phyloP scores from a whole-genome alignment of 2,888 invertebrate species.

The Slavum lentiscoides region DNA sequence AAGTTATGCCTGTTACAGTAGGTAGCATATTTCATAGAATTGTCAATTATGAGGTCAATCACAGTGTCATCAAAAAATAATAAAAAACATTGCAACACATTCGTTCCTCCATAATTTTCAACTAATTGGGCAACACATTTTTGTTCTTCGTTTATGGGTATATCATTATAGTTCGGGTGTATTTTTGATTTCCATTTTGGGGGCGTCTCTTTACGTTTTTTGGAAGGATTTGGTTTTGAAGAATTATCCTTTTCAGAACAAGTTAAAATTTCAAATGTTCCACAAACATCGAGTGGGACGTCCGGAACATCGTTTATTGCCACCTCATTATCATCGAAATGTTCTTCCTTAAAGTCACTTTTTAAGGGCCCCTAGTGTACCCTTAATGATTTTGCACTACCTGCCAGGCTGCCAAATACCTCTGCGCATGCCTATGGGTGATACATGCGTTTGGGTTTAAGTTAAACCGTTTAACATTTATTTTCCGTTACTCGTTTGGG shows the following conservation, averaged over 20 bases:
- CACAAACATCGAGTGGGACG: neutral
- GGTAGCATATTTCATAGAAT: neutral
- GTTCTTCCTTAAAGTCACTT: no score
- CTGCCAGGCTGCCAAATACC: no score
- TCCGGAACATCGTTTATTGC: neutral
- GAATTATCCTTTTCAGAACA: neutral
- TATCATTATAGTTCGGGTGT: slow-evolving; percentile 8
- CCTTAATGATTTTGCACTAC: no score
- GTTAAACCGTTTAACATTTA: no score
- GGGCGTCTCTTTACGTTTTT: neutral
- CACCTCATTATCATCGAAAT: slow-evolving; percentile 6
- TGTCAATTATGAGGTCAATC: no score
- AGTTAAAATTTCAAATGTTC: neutral
- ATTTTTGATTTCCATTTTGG: slow-evolving; percentile 11
- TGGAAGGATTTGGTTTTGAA: slow-evolving; percentile 4
- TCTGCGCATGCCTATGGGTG: no score
- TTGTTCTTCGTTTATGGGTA: slow-evolving; percentile 10
- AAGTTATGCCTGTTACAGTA: neutral
- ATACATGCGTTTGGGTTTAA: no score
- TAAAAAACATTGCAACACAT: slow-evolving; percentile 15
- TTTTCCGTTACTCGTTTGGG: no score
- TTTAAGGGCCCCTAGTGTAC: no score
- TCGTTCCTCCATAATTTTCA: slow-evolving; percentile 13
- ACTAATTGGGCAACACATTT: slow-evolving; percentile 18
- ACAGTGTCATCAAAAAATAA: neutral